Conservation (phyloP, 2,888 invertebrate species). For the Gastracanthus pulcherrimus region DNA sequence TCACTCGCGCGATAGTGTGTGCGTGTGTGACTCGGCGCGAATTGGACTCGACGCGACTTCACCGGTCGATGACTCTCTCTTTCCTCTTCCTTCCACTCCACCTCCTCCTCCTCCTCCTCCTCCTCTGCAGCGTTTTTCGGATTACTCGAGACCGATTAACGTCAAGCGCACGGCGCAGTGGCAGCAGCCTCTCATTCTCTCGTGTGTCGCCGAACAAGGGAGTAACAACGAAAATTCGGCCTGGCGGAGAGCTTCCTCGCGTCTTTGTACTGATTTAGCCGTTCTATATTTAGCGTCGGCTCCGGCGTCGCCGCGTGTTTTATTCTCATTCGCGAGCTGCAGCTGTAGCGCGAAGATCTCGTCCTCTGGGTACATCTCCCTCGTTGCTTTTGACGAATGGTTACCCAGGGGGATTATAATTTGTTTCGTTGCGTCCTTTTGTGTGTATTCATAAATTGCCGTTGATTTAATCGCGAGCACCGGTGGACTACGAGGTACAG, state of each 20-base stretch:
- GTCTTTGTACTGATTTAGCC: constrained; percentile 34
- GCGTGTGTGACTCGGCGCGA: constrained; percentile 28
- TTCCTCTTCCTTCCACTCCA: constrained; percentile 26
- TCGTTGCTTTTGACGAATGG: not conserved
- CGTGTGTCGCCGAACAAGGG: not conserved
- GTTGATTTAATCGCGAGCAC: constrained; percentile 19
- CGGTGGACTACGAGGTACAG: constrained; percentile 13
- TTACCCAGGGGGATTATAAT: too few relatives aligned
- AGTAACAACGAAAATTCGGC: constrained; percentile 1
- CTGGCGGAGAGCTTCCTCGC: not conserved
- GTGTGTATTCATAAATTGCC: not conserved
- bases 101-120: constrained; percentile 29
- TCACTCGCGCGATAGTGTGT: not conserved
- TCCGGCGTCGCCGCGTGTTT: not conserved
- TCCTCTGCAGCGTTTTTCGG: constrained; percentile 46
- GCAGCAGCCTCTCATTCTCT: too few relatives aligned
- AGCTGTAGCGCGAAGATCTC: too few relatives aligned
- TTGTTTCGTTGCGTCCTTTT: not conserved
- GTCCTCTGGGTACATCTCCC: too few relatives aligned
- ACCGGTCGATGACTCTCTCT: constrained; percentile 47
- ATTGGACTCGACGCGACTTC: constrained; percentile 28
- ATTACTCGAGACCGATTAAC: constrained; percentile 38
- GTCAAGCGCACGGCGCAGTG: not conserved
- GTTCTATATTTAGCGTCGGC: constrained; percentile 25
- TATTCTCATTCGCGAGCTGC: not conserved